Base-by-base conservation (phyloP, 2,113 vertebrate species). In the Salvelinus namaycush region DNA sequence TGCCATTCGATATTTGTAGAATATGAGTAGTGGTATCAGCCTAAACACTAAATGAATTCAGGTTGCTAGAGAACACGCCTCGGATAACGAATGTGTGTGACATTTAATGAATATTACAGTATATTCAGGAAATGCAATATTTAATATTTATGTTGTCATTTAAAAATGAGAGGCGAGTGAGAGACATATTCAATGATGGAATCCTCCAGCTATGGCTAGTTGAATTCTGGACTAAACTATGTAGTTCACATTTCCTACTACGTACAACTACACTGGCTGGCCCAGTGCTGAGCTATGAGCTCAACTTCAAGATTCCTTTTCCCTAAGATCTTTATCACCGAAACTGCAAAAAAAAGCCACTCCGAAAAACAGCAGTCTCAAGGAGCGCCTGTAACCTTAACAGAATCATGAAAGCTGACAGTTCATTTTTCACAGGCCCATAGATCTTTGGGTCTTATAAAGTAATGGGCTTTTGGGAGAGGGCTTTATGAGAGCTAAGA, bases 351-450 rank as follows among this genome's bases (percentile, higher is more conserved):
- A 34, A 82, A 88, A 89, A 68, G 87, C 85, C 77, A 81, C 75
- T 84, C 84, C 87, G 89, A 89, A 92, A 82, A 31, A 76, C 57
- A 44, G 39, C 75, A 70, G 89, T 92, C 86, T 93, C 88, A 89
- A 91, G 90, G 89, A 93, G 90, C 87, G 48, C 90, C 88, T 88
- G 90, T 94, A 94, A 93, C 91, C 91, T 93, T 93, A 92, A 90
- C 89, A 88, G 92, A 93, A 93, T 93, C 93, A 94, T 94, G 93
- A 94, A 94, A 93, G 91, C 87, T 94, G 94, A 93, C 93, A 94
- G 93, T 93, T 93, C 93, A 94, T 94, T 94, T 94, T 94, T 95
- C 94, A 94, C 89, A 89, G 90, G 92, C 90, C 92, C 92, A 93
- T 92, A 93, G 92, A 94, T 94, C 90, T 88, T 83, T 24, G 83